Evolutionary conservation across 2,113 vertebrate genomes (phyloP), one percentile per base, ranked within the genome.

Genomic region (Tachysurus fulvidraco): DNA sequence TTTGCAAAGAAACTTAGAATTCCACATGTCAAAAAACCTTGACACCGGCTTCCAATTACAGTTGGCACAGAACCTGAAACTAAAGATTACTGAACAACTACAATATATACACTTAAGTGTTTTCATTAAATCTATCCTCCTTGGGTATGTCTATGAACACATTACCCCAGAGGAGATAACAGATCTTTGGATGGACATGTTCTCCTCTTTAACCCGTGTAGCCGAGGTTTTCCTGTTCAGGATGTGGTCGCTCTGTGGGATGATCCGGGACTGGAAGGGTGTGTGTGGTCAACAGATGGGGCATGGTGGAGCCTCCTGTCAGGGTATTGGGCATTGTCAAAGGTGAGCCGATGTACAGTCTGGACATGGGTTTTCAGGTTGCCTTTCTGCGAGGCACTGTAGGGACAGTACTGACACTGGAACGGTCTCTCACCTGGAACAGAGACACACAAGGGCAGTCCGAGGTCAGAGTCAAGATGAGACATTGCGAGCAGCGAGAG

Each of bases 381-480:
- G 95, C 96, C 96, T 97, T 97, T 92, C 94, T 95, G 90, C 96
- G 95, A 93, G 96, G 97, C 95, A 96, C 96, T 93, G 94, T 96
- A 92, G 94, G 96, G 87, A 94, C 90, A 80, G 95, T 96, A 92
- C 94, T 96, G 88, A 93, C 90, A 80, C 95, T 89, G 90, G 95
- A 93, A 92, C 88, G 96, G 94, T 96, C 97, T 95, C 94, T 97
- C 88, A 90, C 91, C 95, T 95, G 93, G 85, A 91, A 90, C 87
- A 81, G 69, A 90, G 82, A 91, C 82, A 91, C 69, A 88, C 87
- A 90, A 91, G 88, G 88, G 87, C 89, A 90, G 87, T 57, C 85
- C 46, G 77, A 86, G 89, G 89, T 90, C 90, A 91, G 62, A 60
- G 14, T 50, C 69, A n/a, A 83, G 86, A 80, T 76, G 81, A 86